phyloP scores from a whole-genome alignment of 2,888 invertebrate genomes.

The Diabrotica balteata region DNA sequence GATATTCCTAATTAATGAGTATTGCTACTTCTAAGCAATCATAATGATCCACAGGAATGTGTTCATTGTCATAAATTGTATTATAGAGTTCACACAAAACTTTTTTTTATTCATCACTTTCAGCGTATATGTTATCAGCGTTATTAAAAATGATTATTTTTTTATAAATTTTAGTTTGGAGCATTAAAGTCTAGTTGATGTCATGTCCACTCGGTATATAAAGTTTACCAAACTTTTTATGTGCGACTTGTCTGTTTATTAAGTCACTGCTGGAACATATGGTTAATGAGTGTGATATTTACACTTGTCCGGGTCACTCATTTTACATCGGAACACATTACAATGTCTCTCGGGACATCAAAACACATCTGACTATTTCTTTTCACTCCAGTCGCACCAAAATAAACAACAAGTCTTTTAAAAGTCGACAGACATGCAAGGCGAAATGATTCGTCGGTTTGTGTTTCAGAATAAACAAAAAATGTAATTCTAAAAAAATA shows the following conservation, averaged over 20 bases:
- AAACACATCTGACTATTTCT: conserved; percentile 16
- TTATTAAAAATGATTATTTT: no score
- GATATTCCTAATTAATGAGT: no score
- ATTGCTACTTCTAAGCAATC: no score
- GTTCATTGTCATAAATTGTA: no score
- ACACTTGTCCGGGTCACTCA: conserved; percentile 32
- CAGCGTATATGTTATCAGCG: no score
- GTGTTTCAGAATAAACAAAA: conserved; percentile 13
- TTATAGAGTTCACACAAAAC: no score
- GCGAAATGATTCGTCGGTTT: conserved; percentile 5
- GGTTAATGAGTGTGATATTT: conserved; percentile 47
- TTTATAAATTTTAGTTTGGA: no score
- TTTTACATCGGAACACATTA: conserved; percentile 24
- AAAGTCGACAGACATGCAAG: conserved; percentile 10
- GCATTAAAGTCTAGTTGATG: no score
- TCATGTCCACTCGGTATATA: conserved; percentile 6
- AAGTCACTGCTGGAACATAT: conserved; percentile 43
- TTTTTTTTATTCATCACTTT: no score
- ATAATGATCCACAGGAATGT: no score
- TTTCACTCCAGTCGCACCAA: conserved; percentile 1
- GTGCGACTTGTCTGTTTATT: conserved; percentile 36
- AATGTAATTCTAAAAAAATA: not conserved
- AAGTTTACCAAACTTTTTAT: conserved; percentile 12
- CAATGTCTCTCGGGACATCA: conserved; percentile 5
- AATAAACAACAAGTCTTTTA: conserved; percentile 9